Evolutionary conservation across 2,113 vertebrate genomes (phyloP).

Genomic region (Gymnogyps californianus): DNA sequence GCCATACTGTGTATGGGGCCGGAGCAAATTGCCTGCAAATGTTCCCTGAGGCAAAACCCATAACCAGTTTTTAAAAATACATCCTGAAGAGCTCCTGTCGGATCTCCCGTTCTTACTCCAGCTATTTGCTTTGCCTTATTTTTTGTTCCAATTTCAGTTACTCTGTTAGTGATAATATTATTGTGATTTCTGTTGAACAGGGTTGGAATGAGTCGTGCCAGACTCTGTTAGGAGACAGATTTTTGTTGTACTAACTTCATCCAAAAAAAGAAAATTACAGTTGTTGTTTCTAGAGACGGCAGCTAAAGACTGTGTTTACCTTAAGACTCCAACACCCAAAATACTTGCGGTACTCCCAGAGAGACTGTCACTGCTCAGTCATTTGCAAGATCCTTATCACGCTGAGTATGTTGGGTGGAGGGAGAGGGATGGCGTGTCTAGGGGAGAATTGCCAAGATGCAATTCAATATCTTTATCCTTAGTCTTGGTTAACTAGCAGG

Average conservation of each 20-base stretch:
- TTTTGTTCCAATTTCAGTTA: background rate
- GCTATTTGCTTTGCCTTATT: background rate
- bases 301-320: background rate
- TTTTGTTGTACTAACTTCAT: background rate
- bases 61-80: fast-evolving
- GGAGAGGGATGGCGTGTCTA: background rate
- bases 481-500: background rate
- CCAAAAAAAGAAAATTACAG: background rate
- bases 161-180: background rate
- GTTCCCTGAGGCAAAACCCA: background rate
- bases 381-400: background rate
- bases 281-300: background rate
- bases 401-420: background rate
- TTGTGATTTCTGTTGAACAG: background rate
- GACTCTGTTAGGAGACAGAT: background rate
- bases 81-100: background rate
- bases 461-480: background rate
- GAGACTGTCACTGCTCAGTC: background rate
- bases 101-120: background rate
- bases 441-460: background rate
- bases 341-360: background rate
- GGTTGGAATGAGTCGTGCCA: background rate
- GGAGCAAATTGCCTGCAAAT: fast-evolving
- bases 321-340: background rate
- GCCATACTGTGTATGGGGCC: fast-evolving